Evolutionary conservation across 2,113 vertebrate genomes (phyloP), one percentile per base, ranked within the genome.

Genomic region (Paradisaea rubra): DNA sequence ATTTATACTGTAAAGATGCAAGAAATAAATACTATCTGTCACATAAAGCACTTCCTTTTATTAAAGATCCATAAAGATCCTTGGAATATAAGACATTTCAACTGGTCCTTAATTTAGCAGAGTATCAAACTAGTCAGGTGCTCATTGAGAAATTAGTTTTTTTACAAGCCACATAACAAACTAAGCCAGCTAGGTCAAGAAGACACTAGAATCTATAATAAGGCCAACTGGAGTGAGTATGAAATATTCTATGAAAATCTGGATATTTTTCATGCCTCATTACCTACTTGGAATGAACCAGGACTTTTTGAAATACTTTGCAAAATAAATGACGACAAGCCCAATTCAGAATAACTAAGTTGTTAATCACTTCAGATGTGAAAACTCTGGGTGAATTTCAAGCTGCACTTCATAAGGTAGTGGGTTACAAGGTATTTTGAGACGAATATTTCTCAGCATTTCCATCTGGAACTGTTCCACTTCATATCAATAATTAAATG

Each of bases 401-500:
- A 73, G 11, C n/a, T 69, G 13, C 37, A 53, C 21, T 88, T 73
- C 35, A 69, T 53, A 61, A 73, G 22, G 6, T 10, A 72, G 35
- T 45, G 59, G 23, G 50, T 52, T 93, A 72, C 42, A 70, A 92
- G n/a, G 63, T 92, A 83, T 49, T 82, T 63, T 23, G n/a, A 82
- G 23, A 60, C 31, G 7, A 71, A 35, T 80, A 79, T 82, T 87
- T 89, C 56, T 85, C 33, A 82, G 47, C 11, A 24, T 68, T 92
- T 95, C 66, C 45, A 80, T n/a, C n/a, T 90, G 76, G 71, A 91
- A 80, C 53, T 25, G 80, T 68, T 92, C 41, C 59, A 82, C n/a
- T 82, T 94, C 66, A 44, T 82, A 82, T 80, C 71, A 90, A 82
- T 90, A 93, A 94, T 89, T 93, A 88, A 93, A 95, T 76, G 57